Base-by-base conservation (phyloP, 2,888 invertebrate species). In the Cantharis rustica region DNA sequence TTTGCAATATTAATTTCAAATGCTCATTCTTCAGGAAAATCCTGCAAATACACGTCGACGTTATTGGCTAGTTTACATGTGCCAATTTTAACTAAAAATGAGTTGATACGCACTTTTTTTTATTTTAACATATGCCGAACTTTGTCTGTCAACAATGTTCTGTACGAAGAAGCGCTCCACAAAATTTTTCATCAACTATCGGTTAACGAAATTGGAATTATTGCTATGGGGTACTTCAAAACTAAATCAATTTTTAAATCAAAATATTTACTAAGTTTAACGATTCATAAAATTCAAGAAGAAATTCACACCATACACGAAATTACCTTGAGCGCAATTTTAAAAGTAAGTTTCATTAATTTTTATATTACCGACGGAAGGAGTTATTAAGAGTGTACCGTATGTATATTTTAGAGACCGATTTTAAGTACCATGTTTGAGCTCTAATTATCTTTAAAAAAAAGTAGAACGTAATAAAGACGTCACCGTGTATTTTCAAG, bases 221-320 rank as follows among this genome's bases (percentile, higher is more conserved):
- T 94, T 81, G 90, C 93, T 7, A 76, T 84, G 79, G 95, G 93
- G 0, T 95, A 94, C 86, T 96, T 96, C 83, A 95, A 95, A 88
- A 93, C 92, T 15, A 90, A 92, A 87, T 93, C 92, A 1, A 90
- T 89, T 15, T 89, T 95, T 69, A 90, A 90, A 78, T 82, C 87
- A 2, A 88, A 88, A 71, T 89, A 93, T 1, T 90, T 93, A 47
- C 69, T 85, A 66, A 71, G 82, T 26, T 75, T 79, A 10, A 87
- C 88, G 85, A 81, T 87, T 9, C 80, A 88, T 1, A 90, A 89
- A 83, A 85, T 92, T 0, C 89, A 89, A n/a, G 84, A 88, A 10
- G 88, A 92, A 79, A 83, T 90, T 16, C 86, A 90, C 17, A 87
- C 84, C 3, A 88, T 94, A 11, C 90, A 93, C 84, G 93, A 93